Evolutionary conservation across 2,797 vertebrate genomes (phyloP).

Genomic region (Chaetophractus vellerosus): DNA sequence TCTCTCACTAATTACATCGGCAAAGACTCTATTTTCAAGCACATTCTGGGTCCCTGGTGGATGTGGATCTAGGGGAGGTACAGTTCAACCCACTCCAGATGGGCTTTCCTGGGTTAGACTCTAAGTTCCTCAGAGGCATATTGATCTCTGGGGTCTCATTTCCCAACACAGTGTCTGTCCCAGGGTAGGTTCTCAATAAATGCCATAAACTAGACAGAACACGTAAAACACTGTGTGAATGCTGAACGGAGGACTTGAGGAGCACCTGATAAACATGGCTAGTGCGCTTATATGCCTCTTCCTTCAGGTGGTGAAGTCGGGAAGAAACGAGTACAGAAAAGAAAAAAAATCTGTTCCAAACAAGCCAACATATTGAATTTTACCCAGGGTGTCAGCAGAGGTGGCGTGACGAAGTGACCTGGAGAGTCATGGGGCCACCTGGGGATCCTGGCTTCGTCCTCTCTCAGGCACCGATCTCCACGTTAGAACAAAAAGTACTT

Average conservation of each 20-base stretch:
- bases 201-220: constrained; percentile 39
- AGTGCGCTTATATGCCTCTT: constrained; percentile 48
- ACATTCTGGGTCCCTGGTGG: no score
- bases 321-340: constrained; percentile 68
- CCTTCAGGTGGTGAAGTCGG: constrained; percentile 76
- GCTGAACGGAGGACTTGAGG: constrained; percentile 52
- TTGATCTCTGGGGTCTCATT: constrained; percentile 2
- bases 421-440: constrained; percentile 54
- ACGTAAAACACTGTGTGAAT: background rate
- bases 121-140: background rate
- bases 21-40: no score
- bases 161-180: background rate
- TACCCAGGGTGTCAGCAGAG: constrained; percentile 73
- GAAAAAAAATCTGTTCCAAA: constrained; percentile 79
- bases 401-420: constrained; percentile 64
- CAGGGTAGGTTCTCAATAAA: constrained; percentile 66
- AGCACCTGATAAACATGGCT: background rate
- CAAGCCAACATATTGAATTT: constrained; percentile 82
- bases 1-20: no score
- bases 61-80: no score
- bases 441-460: constrained; percentile 46
- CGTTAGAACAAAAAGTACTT: constrained; percentile 48
- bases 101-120: background rate
- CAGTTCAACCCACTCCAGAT: no score
- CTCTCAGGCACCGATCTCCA: constrained; percentile 46